A percentile compares a stretch with the other conserved stretches of the same genome.
Evolutionary conservation across 1,140 invertebrate genomes (phyloP).

Genomic region (Pseudomyrmex gracilis): DNA sequence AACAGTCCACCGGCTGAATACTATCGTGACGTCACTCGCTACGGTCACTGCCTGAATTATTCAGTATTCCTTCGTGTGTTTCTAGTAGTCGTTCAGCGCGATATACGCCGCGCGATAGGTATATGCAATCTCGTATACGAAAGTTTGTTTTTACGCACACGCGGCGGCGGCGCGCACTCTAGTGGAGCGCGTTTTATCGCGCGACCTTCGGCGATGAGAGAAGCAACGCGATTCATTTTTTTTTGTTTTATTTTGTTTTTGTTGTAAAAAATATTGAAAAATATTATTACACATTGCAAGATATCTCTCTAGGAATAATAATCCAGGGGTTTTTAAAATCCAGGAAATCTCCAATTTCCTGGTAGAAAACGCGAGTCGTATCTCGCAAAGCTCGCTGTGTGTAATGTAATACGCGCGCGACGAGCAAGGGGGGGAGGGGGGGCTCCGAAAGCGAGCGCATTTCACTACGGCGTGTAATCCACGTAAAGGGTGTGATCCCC

Average conservation of each 20-base stretch:
- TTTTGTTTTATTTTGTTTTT: too few relatives aligned
- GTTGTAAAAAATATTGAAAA: too few relatives aligned
- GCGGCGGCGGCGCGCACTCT: not conserved
- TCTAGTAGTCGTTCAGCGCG: slow-evolving; percentile 57
- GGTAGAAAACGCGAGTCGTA: not conserved
- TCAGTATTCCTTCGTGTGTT: slow-evolving; percentile 73
- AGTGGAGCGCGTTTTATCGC: not conserved
- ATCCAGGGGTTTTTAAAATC: not conserved
- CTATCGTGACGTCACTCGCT: slow-evolving; percentile 83
- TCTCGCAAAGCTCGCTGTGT: not conserved
- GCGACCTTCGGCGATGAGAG: not conserved
- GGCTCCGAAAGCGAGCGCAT: not conserved
- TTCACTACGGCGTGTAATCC: slow-evolving; percentile 10
- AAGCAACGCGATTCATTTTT: not conserved
- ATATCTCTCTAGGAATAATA: too few relatives aligned
- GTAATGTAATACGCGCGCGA: too few relatives aligned
- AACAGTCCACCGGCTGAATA: slow-evolving; percentile 82
- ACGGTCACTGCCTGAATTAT: slow-evolving; percentile 84
- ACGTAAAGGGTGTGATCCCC: not conserved
- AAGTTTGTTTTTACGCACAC: slow-evolving; percentile 46
- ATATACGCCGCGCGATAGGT: slow-evolving; percentile 4
- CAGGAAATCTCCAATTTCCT: not conserved
- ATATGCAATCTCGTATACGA: slow-evolving; percentile 49
- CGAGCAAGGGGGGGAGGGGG: too few relatives aligned
- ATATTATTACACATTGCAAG: too few relatives aligned